Evolutionary conservation across 2,797 vertebrate species (phyloP), one percentile per base, ranked within the genome.

Genomic region (Sebastes matsubarae): DNA sequence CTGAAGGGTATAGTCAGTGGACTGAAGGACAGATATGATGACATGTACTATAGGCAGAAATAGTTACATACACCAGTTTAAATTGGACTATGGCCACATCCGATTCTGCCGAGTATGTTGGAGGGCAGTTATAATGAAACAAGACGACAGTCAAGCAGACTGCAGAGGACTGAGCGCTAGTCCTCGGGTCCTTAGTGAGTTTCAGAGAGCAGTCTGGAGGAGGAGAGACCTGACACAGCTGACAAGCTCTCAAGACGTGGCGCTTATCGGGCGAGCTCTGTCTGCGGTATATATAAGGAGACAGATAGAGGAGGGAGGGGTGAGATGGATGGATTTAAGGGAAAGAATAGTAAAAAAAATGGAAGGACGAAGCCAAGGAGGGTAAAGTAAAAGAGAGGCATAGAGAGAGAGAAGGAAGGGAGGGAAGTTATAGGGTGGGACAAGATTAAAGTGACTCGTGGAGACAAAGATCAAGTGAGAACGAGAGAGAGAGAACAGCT

Each of bases 211-310:
- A 77, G 82, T 87, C 82, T 63, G 81, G 83, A 90, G 87, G 86
- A 88, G 85, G 89, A 90, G 81, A 89, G 87, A 24, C 83, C 72
- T 80, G 88, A 89, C 88, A 87, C 38, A 50, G 82, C 75, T 90
- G 91, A 92, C 88, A 91, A 87, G 89, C 82, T 87, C 88, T 88
- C 71, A 71, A 85, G 68, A 83, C 79, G 76, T 8, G 11, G 72
- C 68, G 76, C 81, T 87, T 72, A 84, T 88, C 84, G 76, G 58
- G 54, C 46, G 1, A 72, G 70, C 54, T 3, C 79, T 77, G 74
- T 75, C 75, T 65, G 50, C 12, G 0, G 32, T 24, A 42, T 67
- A 75, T 54, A 55, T 20, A 65, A 27, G n/a, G 79, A 83, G 84
- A 68, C 59, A 79, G 68, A 61, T 8, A 52, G 77, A 65, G 18